Evolutionary conservation across 1,140 invertebrate genomes (phyloP).

Genomic region (Leptopilina clavipes): DNA sequence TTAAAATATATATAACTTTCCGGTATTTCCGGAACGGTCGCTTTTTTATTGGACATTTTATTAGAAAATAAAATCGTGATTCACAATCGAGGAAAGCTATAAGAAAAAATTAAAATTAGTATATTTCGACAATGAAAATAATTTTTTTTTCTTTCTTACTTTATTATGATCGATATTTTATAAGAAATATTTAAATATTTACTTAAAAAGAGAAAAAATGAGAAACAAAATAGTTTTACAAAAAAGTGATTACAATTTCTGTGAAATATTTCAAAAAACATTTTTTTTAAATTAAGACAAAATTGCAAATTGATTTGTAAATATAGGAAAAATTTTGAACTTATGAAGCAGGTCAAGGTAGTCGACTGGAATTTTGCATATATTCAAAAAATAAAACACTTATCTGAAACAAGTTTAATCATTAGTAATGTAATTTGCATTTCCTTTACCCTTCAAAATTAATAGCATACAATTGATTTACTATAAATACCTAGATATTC

Average conservation of each 20-base stretch:
- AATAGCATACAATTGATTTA: background rate
- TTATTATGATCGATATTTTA: too few species aligned
- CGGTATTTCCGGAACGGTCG: background rate
- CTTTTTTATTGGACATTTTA: background rate
- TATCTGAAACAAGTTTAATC: conserved; percentile 1
- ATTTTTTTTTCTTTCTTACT: too few species aligned
- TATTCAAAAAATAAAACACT: background rate
- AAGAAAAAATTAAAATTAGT: background rate
- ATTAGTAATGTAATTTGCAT: background rate
- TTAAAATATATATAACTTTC: background rate
- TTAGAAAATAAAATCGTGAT: background rate
- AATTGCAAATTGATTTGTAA: background rate
- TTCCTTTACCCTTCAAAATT: background rate
- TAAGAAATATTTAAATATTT: too few species aligned
- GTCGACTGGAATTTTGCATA: background rate
- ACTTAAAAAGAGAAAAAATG: too few species aligned
- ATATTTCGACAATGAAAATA: too few species aligned
- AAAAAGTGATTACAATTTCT: too few species aligned
- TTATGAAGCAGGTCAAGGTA: conserved; percentile 1
- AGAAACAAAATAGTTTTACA: too few species aligned
- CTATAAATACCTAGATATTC: too few species aligned
- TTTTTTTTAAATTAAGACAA: too few species aligned
- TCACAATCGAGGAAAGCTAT: background rate
- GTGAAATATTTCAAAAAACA: too few species aligned
- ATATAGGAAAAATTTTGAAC: background rate